Conservation (phyloP, 2,797 vertebrate species). For the Megalops cyprinoides region DNA sequence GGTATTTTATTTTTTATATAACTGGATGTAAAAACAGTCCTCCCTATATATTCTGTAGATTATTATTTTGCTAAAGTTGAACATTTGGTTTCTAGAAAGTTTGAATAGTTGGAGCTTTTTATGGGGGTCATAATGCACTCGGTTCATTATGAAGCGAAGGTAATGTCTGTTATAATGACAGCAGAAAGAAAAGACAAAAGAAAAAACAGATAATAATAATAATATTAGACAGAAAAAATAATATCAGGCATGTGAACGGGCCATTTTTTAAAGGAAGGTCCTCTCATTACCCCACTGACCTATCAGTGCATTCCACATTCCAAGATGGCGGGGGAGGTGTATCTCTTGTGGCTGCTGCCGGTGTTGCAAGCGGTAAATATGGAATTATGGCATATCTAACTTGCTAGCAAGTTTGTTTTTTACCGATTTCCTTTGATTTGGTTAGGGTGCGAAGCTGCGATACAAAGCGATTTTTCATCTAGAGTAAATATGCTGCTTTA, state of each 20-base stretch:
- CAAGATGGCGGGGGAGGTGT: conserved; percentile 78
- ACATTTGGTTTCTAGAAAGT: not conserved
- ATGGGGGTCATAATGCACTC: not conserved
- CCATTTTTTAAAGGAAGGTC: conserved; percentile 54
- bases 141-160: too few relatives aligned
- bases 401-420: not conserved
- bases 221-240: conserved; percentile 37
- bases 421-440: not conserved
- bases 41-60: conserved; percentile 1
- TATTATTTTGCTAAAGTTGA: not conserved
- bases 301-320: conserved; percentile 48
- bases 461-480: not conserved
- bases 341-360: conserved; percentile 74
- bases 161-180: too few relatives aligned
- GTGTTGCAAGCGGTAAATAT: conserved; percentile 75
- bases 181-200: too few relatives aligned
- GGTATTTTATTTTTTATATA: not conserved
- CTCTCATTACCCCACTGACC: conserved; percentile 22
- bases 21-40: too few relatives aligned
- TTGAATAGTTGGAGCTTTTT: not conserved
- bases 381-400: not conserved
- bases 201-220: conserved; percentile 32
- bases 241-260: conserved; percentile 44
- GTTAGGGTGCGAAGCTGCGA: not conserved
- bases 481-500: not conserved